These are phyloP conservation scores for Hirtodrosophila cameraria DNA, from an alignment of 2,888 invertebrate genomes.

Conservation along the genomic window DNA sequence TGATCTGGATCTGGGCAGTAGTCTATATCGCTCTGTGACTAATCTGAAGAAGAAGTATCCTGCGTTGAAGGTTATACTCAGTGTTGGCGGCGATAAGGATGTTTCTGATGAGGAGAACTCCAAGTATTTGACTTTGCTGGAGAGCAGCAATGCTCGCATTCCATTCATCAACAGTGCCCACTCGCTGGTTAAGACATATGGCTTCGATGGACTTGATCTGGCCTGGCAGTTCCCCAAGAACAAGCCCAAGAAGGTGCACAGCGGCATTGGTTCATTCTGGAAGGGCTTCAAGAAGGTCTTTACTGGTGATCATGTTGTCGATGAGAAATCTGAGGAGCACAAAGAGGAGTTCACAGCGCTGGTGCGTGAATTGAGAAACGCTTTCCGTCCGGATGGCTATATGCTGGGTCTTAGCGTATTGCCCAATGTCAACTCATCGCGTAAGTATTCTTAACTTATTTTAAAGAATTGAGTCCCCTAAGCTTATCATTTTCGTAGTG, in stretches of 20 bases:
- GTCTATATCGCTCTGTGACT: slow-evolving; percentile 89
- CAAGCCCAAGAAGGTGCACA: slow-evolving; percentile 91
- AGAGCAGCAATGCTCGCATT: slow-evolving; percentile 89
- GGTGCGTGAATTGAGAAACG: slow-evolving; percentile 90
- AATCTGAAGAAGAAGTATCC: slow-evolving; percentile 89
- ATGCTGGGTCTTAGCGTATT: slow-evolving; percentile 88
- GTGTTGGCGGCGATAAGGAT: slow-evolving; percentile 92
- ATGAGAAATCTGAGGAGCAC: slow-evolving; percentile 92
- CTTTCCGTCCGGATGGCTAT: slow-evolving; percentile 89
- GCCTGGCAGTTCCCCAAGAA: slow-evolving; percentile 93
- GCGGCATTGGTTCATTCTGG: slow-evolving; percentile 88
- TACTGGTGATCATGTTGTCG: slow-evolving; percentile 88
- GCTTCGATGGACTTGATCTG: slow-evolving; percentile 94
- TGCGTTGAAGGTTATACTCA: slow-evolving; percentile 89
- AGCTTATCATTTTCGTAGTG: slow-evolving; percentile 85
- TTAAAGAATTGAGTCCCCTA: neutral
- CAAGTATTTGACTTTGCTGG: slow-evolving; percentile 90
- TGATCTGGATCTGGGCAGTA: slow-evolving; percentile 89
- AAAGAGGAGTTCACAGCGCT: slow-evolving; percentile 91
- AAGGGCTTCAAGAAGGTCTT: slow-evolving; percentile 91
- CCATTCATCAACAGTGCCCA: slow-evolving; percentile 91
- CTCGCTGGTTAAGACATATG: slow-evolving; percentile 89
- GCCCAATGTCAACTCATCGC: slow-evolving; percentile 90
- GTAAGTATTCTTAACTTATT: slow-evolving; percentile 84
- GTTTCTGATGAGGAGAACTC: slow-evolving; percentile 86